Percentiles rank a stretch among this genome's conserved stretches.
Evolutionary conservation across 1,140 invertebrate genomes (phyloP).

Genomic region (Melitaea cinxia): DNA sequence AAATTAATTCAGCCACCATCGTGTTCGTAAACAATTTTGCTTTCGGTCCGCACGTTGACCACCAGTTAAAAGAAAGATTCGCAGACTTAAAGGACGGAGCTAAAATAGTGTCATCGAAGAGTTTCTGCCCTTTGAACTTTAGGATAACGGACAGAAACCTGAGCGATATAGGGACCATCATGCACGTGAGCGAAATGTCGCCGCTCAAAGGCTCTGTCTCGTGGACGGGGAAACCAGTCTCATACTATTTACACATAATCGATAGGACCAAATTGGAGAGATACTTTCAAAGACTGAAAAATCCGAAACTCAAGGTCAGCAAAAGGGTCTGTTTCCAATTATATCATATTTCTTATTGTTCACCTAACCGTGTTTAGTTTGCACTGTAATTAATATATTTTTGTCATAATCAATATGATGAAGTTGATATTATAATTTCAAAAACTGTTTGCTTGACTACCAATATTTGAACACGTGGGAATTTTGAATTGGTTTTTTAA

Average conservation of each 20-base stretch:
- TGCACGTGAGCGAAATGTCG: slow-evolving; percentile 98
- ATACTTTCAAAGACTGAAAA: slow-evolving; percentile 96
- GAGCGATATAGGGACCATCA: slow-evolving; percentile 98
- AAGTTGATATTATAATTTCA: too few species aligned
- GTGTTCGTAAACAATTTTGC: slow-evolving; percentile 99
- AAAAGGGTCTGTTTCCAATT: slow-evolving; percentile 82
- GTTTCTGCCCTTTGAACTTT: slow-evolving; percentile 98
- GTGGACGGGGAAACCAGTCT: slow-evolving; percentile 98
- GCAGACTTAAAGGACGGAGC: slow-evolving; percentile 97
- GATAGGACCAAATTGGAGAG: slow-evolving; percentile 97
- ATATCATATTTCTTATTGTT: slow-evolving; percentile 41
- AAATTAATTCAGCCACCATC: slow-evolving; percentile 94
- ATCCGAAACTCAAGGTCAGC: slow-evolving; percentile 90
- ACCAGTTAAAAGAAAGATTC: slow-evolving; percentile 97
- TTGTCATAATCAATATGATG: too few species aligned
- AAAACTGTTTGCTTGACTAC: too few species aligned
- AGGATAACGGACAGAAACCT: slow-evolving; percentile 94
- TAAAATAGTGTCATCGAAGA: slow-evolving; percentile 98
- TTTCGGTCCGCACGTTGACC: slow-evolving; percentile 98
- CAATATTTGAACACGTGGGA: too few species aligned
- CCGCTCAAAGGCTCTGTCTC: slow-evolving; percentile 97
- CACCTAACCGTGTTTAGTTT: slow-evolving; percentile 19
- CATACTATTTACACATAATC: slow-evolving; percentile 98
- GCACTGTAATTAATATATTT: slow-evolving; percentile 1
- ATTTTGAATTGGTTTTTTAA: too few species aligned